phyloP scores from a whole-genome alignment of 1,140 invertebrate genomes.

The Magallana gigas region DNA sequence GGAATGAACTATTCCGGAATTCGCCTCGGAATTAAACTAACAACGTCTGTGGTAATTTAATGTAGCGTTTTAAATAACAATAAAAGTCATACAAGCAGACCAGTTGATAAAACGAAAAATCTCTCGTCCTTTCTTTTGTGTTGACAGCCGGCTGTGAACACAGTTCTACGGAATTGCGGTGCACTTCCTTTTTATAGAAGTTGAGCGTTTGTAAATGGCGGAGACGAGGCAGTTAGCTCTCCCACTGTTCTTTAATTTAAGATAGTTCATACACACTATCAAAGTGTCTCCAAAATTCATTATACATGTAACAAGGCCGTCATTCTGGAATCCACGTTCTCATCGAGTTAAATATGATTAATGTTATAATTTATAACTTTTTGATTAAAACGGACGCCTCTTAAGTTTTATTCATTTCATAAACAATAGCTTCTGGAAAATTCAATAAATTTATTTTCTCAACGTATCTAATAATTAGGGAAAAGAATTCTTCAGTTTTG shows the following conservation, averaged over 20 bases:
- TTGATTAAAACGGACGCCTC: too few relatives aligned
- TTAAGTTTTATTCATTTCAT: too few relatives aligned
- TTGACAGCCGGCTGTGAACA: not conserved
- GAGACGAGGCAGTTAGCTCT: not conserved
- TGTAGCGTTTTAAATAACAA: constrained; percentile 23
- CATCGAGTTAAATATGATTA: too few relatives aligned
- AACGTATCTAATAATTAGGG: too few relatives aligned
- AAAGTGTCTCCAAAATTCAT: too few relatives aligned
- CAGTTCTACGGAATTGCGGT: constrained; percentile 3
- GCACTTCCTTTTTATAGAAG: constrained; percentile 12
- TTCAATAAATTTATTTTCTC: too few relatives aligned
- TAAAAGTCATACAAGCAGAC: constrained; percentile 21
- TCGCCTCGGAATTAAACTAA: constrained; percentile 7
- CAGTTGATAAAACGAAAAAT: constrained; percentile 27
- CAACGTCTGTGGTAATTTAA: not conserved
- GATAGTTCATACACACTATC: too few relatives aligned
- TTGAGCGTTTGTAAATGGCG: not conserved
- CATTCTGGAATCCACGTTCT: too few relatives aligned
- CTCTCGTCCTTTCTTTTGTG: not conserved
- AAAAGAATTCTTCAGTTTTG: not conserved
- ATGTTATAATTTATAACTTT: too few relatives aligned
- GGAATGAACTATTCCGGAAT: constrained; percentile 16
- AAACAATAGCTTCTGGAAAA: too few relatives aligned
- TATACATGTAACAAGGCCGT: too few relatives aligned
- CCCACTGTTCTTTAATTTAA: not conserved